Conservation (phyloP, 2,797 vertebrate genomes). For the Kryptopterus vitreolus region DNA sequence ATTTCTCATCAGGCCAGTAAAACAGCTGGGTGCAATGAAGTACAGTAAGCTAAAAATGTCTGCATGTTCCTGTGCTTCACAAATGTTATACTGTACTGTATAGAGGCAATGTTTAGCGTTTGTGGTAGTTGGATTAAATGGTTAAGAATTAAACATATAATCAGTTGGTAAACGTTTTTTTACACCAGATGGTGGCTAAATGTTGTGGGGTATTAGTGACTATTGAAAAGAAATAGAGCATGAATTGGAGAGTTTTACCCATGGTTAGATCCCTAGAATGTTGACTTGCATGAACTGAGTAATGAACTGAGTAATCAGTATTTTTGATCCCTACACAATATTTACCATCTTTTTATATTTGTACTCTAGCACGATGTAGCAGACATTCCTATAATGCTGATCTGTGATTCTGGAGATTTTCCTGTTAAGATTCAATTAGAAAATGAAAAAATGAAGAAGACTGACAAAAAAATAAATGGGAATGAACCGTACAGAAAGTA, state of each 20-base stretch:
- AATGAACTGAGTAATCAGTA: too few relatives aligned
- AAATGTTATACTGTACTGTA: slow-evolving; percentile 4
- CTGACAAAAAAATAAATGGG: neutral
- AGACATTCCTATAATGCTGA: neutral
- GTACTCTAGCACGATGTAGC: too few relatives aligned
- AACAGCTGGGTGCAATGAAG: neutral
- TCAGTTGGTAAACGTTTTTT: neutral
- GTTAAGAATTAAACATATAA: too few relatives aligned
- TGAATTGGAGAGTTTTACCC: neutral
- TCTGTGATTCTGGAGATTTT: neutral
- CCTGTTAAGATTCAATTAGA: neutral
- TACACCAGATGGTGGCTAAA: neutral
- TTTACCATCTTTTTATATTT: neutral
- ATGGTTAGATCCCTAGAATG: neutral
- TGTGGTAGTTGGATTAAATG: neutral
- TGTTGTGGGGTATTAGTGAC: slow-evolving; percentile 12
- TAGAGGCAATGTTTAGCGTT: neutral
- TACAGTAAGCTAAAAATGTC: slow-evolving; percentile 4
- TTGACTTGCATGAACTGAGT: neutral
- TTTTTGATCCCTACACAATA: neutral
- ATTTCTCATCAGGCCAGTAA: neutral
- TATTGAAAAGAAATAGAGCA: neutral
- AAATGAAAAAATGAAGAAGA: neutral
- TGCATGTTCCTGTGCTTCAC: slow-evolving; percentile 1
- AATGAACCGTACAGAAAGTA: neutral